These are phyloP conservation scores for Epistrophella euchroma DNA, from an alignment of 2,888 invertebrate genomes.

Conservation along the genomic window DNA sequence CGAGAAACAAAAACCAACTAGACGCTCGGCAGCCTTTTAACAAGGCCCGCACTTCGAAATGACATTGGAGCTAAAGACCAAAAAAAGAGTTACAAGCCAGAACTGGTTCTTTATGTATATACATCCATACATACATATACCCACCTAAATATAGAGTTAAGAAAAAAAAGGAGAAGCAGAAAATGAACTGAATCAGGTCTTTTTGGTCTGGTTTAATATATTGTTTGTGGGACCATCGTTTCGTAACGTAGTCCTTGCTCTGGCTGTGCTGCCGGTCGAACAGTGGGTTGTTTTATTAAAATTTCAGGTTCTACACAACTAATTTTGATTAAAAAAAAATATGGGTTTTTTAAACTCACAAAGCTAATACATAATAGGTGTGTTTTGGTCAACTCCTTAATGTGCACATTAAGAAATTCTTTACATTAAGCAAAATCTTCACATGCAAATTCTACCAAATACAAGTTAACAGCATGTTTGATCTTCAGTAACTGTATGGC, in stretches of 20 bases:
- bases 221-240: slow-evolving; percentile 49
- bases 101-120: too few relatives aligned
- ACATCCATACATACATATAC: background rate
- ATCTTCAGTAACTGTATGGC: too few relatives aligned
- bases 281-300: slow-evolving; percentile 8
- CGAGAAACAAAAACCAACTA: slow-evolving; percentile 53
- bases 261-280: background rate
- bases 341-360: too few relatives aligned
- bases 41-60: slow-evolving; percentile 24
- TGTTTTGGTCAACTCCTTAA: too few relatives aligned
- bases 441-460: too few relatives aligned
- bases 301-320: too few relatives aligned
- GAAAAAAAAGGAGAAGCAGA: background rate
- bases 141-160: background rate
- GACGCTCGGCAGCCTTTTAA: slow-evolving; percentile 33
- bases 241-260: slow-evolving; percentile 6
- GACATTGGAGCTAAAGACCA: slow-evolving; percentile 49
- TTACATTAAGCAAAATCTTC: too few relatives aligned
- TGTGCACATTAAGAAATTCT: too few relatives aligned
- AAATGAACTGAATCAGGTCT: slow-evolving; percentile 44
- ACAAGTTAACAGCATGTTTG: too few relatives aligned
- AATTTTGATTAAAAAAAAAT: too few relatives aligned
- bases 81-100: slow-evolving; percentile 37
- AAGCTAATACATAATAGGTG: too few relatives aligned
- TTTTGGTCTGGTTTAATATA: slow-evolving; percentile 60